Conservation (phyloP, 2,113 vertebrate species). For the Lepisosteus oculatus region DNA sequence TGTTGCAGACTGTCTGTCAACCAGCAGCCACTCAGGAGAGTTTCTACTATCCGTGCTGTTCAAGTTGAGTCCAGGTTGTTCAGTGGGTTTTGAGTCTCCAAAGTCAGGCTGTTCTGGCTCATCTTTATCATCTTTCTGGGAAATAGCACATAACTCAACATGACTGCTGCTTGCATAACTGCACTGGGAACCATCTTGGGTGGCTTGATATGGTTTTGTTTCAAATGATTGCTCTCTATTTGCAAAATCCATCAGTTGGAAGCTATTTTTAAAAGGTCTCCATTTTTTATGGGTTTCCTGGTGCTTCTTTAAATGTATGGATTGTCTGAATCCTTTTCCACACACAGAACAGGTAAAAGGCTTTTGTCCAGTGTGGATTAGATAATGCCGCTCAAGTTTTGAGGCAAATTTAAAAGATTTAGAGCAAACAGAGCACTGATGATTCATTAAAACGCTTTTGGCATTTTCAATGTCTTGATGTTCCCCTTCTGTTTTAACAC, state of each 20-base stretch:
- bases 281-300: slow-evolving; percentile 61
- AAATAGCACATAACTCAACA: neutral
- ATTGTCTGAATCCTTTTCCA: slow-evolving; percentile 71
- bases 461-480: neutral
- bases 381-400: slow-evolving; percentile 74
- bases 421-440: slow-evolving; percentile 56
- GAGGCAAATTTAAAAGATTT: slow-evolving; percentile 70
- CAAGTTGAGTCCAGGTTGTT: neutral
- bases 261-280: slow-evolving; percentile 6
- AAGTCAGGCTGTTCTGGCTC: slow-evolving; percentile 30
- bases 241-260: neutral
- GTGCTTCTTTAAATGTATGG: slow-evolving; percentile 74
- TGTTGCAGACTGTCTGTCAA: neutral
- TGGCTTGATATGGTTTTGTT: neutral
- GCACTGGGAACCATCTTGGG: neutral
- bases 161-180: neutral
- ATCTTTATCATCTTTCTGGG: slow-evolving; percentile 42
- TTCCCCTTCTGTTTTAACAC: neutral
- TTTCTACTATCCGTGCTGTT: neutral
- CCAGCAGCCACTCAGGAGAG: neutral
- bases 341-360: slow-evolving; percentile 71
- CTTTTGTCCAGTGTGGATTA: slow-evolving; percentile 74
- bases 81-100: neutral
- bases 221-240: neutral
- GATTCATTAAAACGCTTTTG: slow-evolving; percentile 17